Evolutionary conservation across 2,888 invertebrate species (phyloP).

Genomic region (Latrodectus hesperus): DNA sequence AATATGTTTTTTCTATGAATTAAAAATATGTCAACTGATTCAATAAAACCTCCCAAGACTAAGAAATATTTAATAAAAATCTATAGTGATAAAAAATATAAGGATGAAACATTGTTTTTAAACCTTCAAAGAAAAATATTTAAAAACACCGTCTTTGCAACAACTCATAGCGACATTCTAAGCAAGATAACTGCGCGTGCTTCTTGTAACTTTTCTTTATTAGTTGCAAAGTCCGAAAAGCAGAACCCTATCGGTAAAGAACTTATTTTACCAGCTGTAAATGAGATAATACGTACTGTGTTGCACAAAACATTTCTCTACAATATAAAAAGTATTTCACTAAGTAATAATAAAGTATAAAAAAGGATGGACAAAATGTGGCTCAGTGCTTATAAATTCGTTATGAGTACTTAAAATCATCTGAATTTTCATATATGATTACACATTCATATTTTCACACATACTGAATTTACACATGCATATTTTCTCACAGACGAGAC

Average conservation of each 20-base stretch:
- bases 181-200: neutral
- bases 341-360: constrained; percentile 45
- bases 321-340: constrained; percentile 20
- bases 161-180: neutral
- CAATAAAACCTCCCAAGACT: constrained; percentile 12
- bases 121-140: neutral
- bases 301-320: neutral
- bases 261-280: constrained; percentile 24
- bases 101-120: neutral
- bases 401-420: constrained; percentile 22
- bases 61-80: neutral
- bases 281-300: constrained; percentile 10
- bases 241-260: constrained; percentile 20
- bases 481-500: neutral
- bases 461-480: too few species aligned
- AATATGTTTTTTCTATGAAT: constrained; percentile 24
- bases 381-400: neutral
- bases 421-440: constrained; percentile 10
- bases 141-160: constrained; percentile 8
- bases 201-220: constrained; percentile 9
- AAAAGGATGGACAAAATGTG: too few species aligned
- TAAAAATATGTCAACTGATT: constrained; percentile 65
- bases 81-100: neutral
- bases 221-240: neutral
- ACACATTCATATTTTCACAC: too few species aligned